Evolutionary conservation across 1,140 invertebrate species (phyloP).

Genomic region (Pygmarrhopalites habei): DNA sequence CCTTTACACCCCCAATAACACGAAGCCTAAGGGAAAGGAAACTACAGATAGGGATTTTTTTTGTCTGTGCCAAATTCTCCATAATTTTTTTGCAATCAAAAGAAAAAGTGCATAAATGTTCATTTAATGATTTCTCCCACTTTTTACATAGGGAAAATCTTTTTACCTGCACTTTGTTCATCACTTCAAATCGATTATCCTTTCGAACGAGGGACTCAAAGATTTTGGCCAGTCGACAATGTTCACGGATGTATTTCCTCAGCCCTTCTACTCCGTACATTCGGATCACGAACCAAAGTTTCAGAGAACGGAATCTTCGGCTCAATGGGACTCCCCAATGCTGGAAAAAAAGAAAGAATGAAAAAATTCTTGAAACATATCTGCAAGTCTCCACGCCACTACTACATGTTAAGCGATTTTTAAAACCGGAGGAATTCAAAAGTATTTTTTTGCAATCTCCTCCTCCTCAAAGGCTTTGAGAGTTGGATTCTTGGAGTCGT

Average conservation of each 20-base stretch:
- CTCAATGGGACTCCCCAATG: conserved; percentile 97
- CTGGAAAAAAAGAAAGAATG: conserved; percentile 43
- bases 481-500: too few species aligned
- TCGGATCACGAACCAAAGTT: conserved; percentile 95
- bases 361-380: conserved; percentile 2
- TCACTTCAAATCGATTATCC: conserved; percentile 87
- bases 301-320: conserved; percentile 79
- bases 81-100: too few species aligned
- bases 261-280: conserved; percentile 89
- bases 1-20: too few species aligned
- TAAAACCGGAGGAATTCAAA: not conserved
- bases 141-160: too few species aligned
- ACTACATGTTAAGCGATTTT: not conserved
- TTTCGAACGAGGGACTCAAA: conserved; percentile 78
- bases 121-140: too few species aligned
- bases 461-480: too few species aligned
- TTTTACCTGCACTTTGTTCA: conserved; percentile 86
- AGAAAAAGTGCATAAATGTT: too few species aligned
- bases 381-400: too few species aligned
- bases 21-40: too few species aligned
- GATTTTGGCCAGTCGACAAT: conserved; percentile 84
- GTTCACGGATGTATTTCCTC: conserved; percentile 84
- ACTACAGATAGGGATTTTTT: too few species aligned
- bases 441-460: too few species aligned
- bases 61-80: too few species aligned